Base-by-base conservation (phyloP, 2,888 invertebrate species). In the Nomada fabriciana region DNA sequence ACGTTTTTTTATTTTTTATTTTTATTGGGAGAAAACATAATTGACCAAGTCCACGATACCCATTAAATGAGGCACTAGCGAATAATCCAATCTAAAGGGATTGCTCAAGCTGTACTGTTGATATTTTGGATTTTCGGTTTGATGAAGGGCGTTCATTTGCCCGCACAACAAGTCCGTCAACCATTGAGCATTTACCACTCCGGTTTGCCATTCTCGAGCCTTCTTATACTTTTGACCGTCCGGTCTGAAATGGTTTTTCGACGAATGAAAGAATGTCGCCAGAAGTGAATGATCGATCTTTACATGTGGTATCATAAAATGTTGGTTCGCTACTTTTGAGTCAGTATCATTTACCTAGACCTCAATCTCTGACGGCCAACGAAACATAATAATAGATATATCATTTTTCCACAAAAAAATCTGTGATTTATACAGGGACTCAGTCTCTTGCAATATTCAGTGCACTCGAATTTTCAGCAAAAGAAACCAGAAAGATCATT, bases 111-210 rank as follows among this genome's bases (percentile, higher is more conserved):
- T 97, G 93, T 97, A 98, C 91, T 98, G 97, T 91, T 98, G 98
- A 93, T 98, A 99, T 90, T 98, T 97, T 2, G 97, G 96, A 90
- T 96, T 96, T 82, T 98, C 98, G 82, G 96, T 95, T 94, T 97
- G 97, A 82, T 97, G 96, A 57, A 98, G 94, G 0, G 97, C 97
- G 83, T 96, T 96, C 93, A 97, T 96, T 93, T 98, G 97, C 0
- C 99, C 99, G 76, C 98, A 96, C 92, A 98, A 95, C 71, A 99
- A 95, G 93, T 99, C 99, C 52, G 97, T 98, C 84, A 99, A 94
- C 99, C 99, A 99, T 87, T 97, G 96, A 0, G 98, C 97, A 92
- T 98, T 99, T 0, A 99, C 98, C 1, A 98, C 96, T 0, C 98
- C 98, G 55, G 97, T 97, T 89, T 96, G 97, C 98, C 98, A 98